These are phyloP conservation scores for Cetonia aurata DNA, from an alignment of 2,888 invertebrate species.

Conservation along the genomic window DNA sequence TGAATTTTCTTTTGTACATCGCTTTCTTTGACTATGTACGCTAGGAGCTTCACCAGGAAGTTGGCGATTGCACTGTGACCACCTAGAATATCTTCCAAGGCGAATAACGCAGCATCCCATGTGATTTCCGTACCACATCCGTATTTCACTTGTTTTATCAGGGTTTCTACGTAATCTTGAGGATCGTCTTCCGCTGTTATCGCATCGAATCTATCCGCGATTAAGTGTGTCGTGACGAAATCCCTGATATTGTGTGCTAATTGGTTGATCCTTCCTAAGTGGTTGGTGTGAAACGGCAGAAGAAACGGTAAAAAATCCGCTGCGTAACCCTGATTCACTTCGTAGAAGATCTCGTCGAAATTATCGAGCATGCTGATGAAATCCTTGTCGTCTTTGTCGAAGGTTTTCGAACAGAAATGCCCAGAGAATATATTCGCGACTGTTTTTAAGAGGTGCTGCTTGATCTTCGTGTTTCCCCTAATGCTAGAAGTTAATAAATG, in stretches of 20 bases:
- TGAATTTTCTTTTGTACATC: constrained; percentile 70
- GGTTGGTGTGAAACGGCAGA: constrained; percentile 69
- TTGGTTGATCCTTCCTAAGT: constrained; percentile 68
- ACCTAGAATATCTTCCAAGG: constrained; percentile 67
- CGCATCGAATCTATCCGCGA: constrained; percentile 66
- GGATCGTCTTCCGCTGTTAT: constrained; percentile 60
- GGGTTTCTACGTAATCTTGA: constrained; percentile 71
- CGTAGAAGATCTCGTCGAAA: constrained; percentile 76
- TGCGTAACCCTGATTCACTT: constrained; percentile 77
- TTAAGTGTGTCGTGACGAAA: constrained; percentile 69
- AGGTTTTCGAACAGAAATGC: constrained; percentile 72
- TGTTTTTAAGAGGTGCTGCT: constrained; percentile 68
- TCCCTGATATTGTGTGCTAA: constrained; percentile 70
- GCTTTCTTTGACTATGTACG: constrained; percentile 69
- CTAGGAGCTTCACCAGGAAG: constrained; percentile 72
- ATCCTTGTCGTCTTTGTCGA: constrained; percentile 63
- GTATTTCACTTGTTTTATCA: constrained; percentile 70
- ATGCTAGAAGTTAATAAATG: constrained; percentile 60
- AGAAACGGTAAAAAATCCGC: constrained; percentile 76
- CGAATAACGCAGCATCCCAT: constrained; percentile 70
- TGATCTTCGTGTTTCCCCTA: constrained; percentile 57
- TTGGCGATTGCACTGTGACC: constrained; percentile 77
- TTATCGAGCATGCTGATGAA: constrained; percentile 69
- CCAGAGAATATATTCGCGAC: constrained; percentile 74
- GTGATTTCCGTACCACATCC: constrained; percentile 64